Percentiles rank a stretch among this genome's conserved stretches.
phyloP scores from a whole-genome alignment of 2,113 vertebrate genomes.

The Okapia johnstoni region DNA sequence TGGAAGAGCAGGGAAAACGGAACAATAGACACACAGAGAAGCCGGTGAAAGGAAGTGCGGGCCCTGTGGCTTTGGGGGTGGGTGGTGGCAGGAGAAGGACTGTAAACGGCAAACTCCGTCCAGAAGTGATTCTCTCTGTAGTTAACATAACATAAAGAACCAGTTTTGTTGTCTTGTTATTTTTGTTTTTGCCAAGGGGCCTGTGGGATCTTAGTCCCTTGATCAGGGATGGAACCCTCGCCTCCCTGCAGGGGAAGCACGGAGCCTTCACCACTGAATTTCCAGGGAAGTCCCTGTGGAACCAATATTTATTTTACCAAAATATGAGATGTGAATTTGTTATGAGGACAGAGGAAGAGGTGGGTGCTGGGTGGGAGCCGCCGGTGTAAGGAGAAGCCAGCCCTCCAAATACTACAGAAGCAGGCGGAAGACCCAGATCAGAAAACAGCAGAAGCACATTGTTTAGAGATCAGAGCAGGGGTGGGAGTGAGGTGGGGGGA shows the following conservation, averaged over 20 bases:
- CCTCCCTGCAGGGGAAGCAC: not conserved
- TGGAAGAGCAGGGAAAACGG: not conserved
- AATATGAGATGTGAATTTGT: not conserved
- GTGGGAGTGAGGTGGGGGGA: not conserved
- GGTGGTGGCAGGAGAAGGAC: not conserved
- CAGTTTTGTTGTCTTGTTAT: not conserved
- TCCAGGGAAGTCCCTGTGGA: not conserved
- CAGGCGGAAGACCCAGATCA: not conserved
- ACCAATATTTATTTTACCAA: not conserved
- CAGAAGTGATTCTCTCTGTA: not conserved
- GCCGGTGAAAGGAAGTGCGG: not conserved
- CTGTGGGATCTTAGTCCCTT: not conserved
- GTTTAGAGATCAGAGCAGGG: not conserved
- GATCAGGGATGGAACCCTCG: not conserved
- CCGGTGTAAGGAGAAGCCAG: not conserved
- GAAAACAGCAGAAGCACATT: not conserved
- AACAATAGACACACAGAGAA: not conserved
- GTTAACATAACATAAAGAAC: not conserved
- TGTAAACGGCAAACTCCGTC: not conserved
- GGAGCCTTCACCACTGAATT: not conserved
- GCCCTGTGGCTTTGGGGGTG: not conserved
- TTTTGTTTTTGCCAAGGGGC: not conserved
- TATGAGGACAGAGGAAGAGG: not conserved
- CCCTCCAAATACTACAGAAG: not conserved
- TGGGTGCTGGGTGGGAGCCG: too few relatives aligned